Evolutionary conservation across 2,888 invertebrate genomes (phyloP), one percentile per base, ranked within the genome.

Genomic region (Clusia tigrina): DNA sequence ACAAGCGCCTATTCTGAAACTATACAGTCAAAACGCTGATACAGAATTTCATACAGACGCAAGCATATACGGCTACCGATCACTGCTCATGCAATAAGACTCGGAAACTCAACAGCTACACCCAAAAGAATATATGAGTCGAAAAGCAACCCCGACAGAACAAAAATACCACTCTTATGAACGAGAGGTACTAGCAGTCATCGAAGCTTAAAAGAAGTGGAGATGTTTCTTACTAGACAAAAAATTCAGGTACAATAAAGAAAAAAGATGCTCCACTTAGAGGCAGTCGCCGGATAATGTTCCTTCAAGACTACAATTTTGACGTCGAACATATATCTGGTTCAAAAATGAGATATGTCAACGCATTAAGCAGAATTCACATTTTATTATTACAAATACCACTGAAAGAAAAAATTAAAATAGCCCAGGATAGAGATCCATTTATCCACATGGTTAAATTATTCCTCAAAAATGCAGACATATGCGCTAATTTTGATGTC

Each of bases 181-280:
- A 48, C 48, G 73, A 2, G 72, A 71, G 0, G 63, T 75, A 12
- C 54, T 71, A 5, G 61, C 54, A 20, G 63, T 70, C 1, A 20
- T 71, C 2, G 65, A 67, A 20, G 66, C 70, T 1, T 20, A 70
- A 6, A 67, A 66, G 24, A 72, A 68, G 42, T 73, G 69, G 57
- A 48, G 70, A 1, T 55, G 66, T 17, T 72, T 70, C 70, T 66
- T 67, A 0, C 22, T 73, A 0, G 65, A 62, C 6, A 32, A 20
- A 26, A 23, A 25, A 74, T 78, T 54, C 77, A 12, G 42, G 25
- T 20, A 60, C 66, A 12, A n/a, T n/a, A n/a, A n/a, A n/a, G n/a
- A n/a, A 53, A 18, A 51, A 51, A 51, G 66, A 67, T 22, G 32
- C 61, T 42, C 24, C 51, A 2, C 15, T 56, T 26, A 58, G 59